Base-by-base conservation (phyloP, 2,888 invertebrate species). In the Hirudinaria manillensis region DNA sequence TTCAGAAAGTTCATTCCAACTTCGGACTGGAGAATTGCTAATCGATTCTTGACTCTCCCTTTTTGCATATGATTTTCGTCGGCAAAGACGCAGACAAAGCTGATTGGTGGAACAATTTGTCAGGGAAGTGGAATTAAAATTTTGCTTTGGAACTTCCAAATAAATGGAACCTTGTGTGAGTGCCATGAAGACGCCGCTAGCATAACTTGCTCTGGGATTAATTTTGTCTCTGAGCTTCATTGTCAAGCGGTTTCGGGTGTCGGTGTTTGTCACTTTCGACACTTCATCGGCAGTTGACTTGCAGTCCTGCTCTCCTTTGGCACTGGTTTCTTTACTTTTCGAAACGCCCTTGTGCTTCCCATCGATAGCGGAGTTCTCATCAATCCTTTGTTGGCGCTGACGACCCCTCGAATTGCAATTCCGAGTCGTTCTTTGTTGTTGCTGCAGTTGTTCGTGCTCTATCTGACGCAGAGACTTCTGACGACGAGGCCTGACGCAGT, bases 141-240 rank as follows among this genome's bases (percentile, higher is more conserved):
- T 56, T 27, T 32, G 19, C n/a, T 65, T 65, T n/a, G n/a, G 27
- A 32, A 73, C 73, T 65, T 73, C 73, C 19, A 73, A 73, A 29
- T 73, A 73, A 6, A 65, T 55, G 13, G 73, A 73, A 4, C 73
- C 73, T 10, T 73, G 73, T 3, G 32, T 61, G 16, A 73, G 38
- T 56, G 51, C 55, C 65, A 73, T 56, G 24, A 73, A 73, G 21
- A 73, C 65, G 24, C 73, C 73, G 24, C 73, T 65, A 6, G 61
- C 61, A 16, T 55, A n/a, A 6, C 24, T 38, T 16, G 65, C 34
- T 10, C 36, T n/a, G 13, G 73, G 32, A 3, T n/a, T 61, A n/a
- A 55, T 36, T 73, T 55, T 61, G 21, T 73, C 73, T 24, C 73
- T 56, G 36, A 73, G 73, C 45, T 73, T 73, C 73, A 73, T 73